These are phyloP conservation scores for Halocynthia roretzi DNA, from an alignment of 23 tunicate genomes.

Conservation along the genomic window DNA sequence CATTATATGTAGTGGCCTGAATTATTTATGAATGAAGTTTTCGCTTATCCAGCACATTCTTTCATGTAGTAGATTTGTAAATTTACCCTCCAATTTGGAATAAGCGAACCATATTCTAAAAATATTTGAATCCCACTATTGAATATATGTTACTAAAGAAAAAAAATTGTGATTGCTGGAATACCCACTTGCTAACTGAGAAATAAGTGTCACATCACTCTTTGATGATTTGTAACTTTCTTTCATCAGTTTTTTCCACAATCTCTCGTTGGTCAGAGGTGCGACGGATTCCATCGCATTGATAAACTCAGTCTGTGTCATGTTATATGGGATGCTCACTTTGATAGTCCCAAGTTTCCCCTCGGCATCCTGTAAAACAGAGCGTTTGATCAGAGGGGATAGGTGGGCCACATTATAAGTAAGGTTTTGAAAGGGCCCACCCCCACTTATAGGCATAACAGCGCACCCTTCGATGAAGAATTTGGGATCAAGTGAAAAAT, in stretches of 20 bases:
- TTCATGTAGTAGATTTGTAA: too few species aligned
- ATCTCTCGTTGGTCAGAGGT: conserved; percentile 63
- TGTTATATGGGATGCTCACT: conserved; percentile 41
- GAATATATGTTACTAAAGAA: too few species aligned
- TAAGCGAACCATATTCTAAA: too few species aligned
- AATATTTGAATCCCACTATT: too few species aligned
- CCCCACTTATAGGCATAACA: neutral
- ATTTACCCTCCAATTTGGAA: too few species aligned
- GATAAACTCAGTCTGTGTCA: conserved; percentile 58
- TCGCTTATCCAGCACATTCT: too few species aligned
- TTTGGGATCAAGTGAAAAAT: too few species aligned
- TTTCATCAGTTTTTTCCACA: conserved; percentile 29
- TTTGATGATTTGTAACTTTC: conserved; percentile 24
- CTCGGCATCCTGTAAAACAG: conserved; percentile 52
- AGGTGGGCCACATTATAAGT: neutral
- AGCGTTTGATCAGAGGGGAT: neutral
- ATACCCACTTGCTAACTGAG: conserved; percentile 11
- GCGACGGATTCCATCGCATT: conserved; percentile 55
- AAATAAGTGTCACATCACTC: conserved; percentile 2
- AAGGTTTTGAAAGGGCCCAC: neutral
- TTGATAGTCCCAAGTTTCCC: conserved; percentile 29
- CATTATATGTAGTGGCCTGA: too few species aligned
- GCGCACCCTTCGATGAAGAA: too few species aligned
- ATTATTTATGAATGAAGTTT: too few species aligned
- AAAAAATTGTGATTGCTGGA: too few species aligned